These are phyloP conservation scores for Brachyptera putata DNA, from an alignment of 2,888 invertebrate genomes.

Conservation along the genomic window DNA sequence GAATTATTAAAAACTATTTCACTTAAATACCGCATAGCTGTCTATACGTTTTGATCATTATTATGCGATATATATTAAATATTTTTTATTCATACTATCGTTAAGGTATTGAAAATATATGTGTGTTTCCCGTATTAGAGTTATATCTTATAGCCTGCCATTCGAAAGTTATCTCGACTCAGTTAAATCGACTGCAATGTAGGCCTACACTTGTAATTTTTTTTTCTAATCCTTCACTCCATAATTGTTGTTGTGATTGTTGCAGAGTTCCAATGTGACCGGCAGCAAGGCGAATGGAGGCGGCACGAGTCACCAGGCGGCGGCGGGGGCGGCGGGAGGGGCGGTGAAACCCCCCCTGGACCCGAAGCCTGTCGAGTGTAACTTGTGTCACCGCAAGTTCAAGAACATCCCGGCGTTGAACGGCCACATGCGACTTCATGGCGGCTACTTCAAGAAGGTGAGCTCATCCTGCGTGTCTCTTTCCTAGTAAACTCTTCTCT, in stretches of 20 bases:
- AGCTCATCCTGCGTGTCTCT: slow-evolving; percentile 5
- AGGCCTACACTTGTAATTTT: no score
- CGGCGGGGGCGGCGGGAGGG: slow-evolving; percentile 32
- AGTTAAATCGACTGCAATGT: no score
- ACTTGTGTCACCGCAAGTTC: slow-evolving; percentile 91
- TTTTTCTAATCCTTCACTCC: no score
- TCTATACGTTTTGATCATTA: no score
- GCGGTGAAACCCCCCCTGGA: slow-evolving; percentile 39
- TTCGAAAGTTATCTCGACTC: no score
- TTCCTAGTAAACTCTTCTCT: neutral
- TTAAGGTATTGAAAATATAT: no score
- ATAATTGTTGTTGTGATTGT: neutral
- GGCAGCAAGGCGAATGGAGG: slow-evolving; percentile 13
- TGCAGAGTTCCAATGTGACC: slow-evolving; percentile 26
- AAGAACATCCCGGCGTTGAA: slow-evolving; percentile 97
- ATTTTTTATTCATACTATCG: no score
- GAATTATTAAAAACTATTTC: no score
- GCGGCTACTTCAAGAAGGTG: slow-evolving; percentile 94
- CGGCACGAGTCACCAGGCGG: slow-evolving; percentile 27
- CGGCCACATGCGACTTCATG: slow-evolving; percentile 96
- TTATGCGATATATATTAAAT: no score
- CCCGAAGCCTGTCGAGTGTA: slow-evolving; percentile 88
- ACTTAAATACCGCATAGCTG: no score
- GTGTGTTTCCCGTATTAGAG: no score
- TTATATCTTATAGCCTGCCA: no score